These are phyloP conservation scores for Harpalus rubripes DNA, from an alignment of 2,888 invertebrate species.

Conservation along the genomic window DNA sequence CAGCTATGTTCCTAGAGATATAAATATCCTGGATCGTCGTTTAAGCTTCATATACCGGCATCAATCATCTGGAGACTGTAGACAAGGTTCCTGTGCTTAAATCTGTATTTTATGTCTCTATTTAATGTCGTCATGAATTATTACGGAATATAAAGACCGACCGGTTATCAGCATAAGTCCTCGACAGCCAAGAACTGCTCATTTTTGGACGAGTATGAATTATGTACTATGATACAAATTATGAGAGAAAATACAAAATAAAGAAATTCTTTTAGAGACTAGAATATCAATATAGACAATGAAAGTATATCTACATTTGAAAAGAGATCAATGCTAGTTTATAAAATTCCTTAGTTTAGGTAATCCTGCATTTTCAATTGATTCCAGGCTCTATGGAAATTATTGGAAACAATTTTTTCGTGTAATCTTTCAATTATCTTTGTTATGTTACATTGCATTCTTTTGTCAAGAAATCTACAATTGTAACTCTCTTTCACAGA, in stretches of 20 bases:
- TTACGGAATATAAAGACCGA: conserved; percentile 39
- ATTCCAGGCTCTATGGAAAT: too few relatives aligned
- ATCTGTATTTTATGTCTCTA: conserved; percentile 65
- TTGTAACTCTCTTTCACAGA: too few relatives aligned
- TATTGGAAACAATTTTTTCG: too few relatives aligned
- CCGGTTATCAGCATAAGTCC: conserved; percentile 27
- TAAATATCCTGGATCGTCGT: conserved; percentile 45
- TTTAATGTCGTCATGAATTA: conserved; percentile 65
- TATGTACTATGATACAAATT: neutral
- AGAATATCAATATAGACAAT: too few relatives aligned
- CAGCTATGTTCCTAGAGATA: conserved; percentile 22
- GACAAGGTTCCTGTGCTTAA: conserved; percentile 61
- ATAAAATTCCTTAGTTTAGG: too few relatives aligned
- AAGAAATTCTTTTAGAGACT: neutral
- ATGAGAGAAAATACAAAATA: neutral
- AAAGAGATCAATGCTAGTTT: too few relatives aligned
- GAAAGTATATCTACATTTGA: too few relatives aligned
- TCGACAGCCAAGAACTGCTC: neutral
- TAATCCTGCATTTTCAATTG: too few relatives aligned
- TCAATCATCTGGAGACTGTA: conserved; percentile 53
- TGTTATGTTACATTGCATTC: too few relatives aligned
- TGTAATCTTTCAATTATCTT: too few relatives aligned
- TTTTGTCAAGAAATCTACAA: too few relatives aligned
- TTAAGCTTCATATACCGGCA: conserved; percentile 59
- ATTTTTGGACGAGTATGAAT: neutral